phyloP scores from a whole-genome alignment of 2,888 invertebrate genomes.

The Drosophila mercatorum region DNA sequence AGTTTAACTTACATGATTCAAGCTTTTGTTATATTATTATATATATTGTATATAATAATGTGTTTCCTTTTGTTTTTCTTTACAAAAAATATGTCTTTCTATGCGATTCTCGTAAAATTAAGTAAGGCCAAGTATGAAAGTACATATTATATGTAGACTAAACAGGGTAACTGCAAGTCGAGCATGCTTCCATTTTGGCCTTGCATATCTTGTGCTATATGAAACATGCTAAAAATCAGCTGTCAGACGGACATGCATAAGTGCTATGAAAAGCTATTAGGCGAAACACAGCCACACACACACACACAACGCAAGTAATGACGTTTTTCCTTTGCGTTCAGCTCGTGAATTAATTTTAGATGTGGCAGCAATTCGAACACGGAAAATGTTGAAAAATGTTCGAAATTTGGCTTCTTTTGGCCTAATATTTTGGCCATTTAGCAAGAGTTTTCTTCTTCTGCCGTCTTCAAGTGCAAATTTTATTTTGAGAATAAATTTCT shows the following conservation, averaged over 20 bases:
- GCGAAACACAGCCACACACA: constrained; percentile 17
- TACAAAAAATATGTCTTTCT: too few species aligned
- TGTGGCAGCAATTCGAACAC: constrained; percentile 14
- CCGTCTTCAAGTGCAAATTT: constrained; percentile 48
- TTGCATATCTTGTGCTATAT: background rate
- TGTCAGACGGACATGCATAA: constrained; percentile 37
- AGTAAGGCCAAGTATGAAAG: too few species aligned
- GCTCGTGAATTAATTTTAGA: constrained; percentile 67
- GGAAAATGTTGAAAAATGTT: constrained; percentile 21
- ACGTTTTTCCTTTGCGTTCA: constrained; percentile 57
- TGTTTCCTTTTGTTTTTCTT: too few species aligned
- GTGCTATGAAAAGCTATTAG: constrained; percentile 42
- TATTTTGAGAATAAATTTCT: constrained; percentile 49
- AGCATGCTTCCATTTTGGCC: background rate
- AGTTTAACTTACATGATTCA: too few species aligned
- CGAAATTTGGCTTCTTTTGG: constrained; percentile 30
- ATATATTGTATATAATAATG: too few species aligned
- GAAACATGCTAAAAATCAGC: constrained; percentile 31
- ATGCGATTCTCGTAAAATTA: too few species aligned
- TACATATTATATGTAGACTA: too few species aligned
- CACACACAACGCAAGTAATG: constrained; percentile 55
- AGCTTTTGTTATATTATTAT: too few species aligned
- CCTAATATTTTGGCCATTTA: constrained; percentile 23
- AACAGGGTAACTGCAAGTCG: background rate
- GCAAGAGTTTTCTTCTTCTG: constrained; percentile 4